A percentile compares a stretch with the other conserved stretches of the same genome.
These are phyloP conservation scores for Heterotis niloticus DNA, from an alignment of 2,113 vertebrate genomes.

Conservation along the genomic window DNA sequence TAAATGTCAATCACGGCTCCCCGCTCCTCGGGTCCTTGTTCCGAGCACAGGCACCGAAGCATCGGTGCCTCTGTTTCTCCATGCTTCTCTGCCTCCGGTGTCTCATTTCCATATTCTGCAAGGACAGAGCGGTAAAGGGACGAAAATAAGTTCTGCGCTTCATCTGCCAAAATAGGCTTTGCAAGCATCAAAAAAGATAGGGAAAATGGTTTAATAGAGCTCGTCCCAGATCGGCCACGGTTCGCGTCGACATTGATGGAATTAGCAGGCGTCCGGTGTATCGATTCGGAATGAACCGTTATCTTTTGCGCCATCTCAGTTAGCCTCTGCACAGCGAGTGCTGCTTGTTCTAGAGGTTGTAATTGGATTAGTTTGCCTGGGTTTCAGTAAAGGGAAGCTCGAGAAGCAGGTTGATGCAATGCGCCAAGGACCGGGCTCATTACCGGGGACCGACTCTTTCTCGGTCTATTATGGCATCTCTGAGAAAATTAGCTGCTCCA, in stretches of 20 bases:
- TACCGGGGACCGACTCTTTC: slow-evolving; percentile 14
- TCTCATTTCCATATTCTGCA: neutral
- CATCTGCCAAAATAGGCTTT: neutral
- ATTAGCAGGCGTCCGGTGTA: slow-evolving; percentile 1
- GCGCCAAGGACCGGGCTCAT: neutral
- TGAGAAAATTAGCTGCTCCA: neutral
- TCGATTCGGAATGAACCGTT: slow-evolving; percentile 4
- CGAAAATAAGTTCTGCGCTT: neutral
- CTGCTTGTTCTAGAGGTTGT: slow-evolving; percentile 5
- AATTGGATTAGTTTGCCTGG: slow-evolving; percentile 6
- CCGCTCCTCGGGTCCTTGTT: neutral
- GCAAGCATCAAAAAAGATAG: neutral
- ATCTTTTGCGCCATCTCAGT: neutral
- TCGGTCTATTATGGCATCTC: neutral
- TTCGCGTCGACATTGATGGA: neutral
- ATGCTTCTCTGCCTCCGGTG: neutral
- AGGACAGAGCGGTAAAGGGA: neutral
- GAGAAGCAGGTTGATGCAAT: slow-evolving; percentile 10
- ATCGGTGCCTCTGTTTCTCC: neutral
- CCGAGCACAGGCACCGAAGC: neutral
- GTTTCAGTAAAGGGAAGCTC: slow-evolving; percentile 20
- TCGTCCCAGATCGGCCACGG: neutral
- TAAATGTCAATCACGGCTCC: neutral
- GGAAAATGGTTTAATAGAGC: neutral
- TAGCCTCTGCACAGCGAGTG: neutral